Conservation (phyloP, 2,113 vertebrate genomes). For the Hippolais icterina region DNA sequence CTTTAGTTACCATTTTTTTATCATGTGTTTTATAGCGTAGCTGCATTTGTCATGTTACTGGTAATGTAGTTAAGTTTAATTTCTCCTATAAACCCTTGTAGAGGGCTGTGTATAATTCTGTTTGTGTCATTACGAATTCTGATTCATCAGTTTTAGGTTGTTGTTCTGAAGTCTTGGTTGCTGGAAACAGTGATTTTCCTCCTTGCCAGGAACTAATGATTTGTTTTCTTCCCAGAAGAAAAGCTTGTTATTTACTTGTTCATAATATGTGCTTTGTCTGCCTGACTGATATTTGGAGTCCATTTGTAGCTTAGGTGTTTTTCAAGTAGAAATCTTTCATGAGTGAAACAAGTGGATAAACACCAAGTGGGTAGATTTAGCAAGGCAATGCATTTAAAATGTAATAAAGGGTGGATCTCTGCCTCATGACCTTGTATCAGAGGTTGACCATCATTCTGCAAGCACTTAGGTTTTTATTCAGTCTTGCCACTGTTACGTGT, state of each 20-base stretch:
- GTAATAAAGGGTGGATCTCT: neutral
- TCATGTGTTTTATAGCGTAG: neutral
- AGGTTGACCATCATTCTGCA: neutral
- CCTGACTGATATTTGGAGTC: neutral
- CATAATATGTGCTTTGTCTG: neutral
- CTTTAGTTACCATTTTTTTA: slow-evolving; percentile 11
- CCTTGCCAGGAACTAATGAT: slow-evolving; percentile 28
- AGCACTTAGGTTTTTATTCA: neutral
- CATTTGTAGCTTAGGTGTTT: neutral
- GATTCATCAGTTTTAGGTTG: slow-evolving; percentile 45
- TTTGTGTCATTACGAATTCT: slow-evolving; percentile 50
- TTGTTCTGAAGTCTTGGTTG: slow-evolving; percentile 41
- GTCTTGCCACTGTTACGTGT: neutral
- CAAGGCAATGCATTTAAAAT: neutral
- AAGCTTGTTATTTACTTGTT: slow-evolving; percentile 28
- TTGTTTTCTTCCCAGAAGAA: slow-evolving; percentile 57
- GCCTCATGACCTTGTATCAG: neutral
- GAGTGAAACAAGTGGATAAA: neutral
- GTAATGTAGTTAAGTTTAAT: slow-evolving; percentile 41
- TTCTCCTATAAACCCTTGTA: slow-evolving; percentile 22
- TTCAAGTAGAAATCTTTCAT: neutral
- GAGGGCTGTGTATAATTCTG: slow-evolving; percentile 23
- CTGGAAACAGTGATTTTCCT: slow-evolving; percentile 45
- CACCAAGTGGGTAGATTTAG: neutral
- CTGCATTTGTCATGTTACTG: slow-evolving; percentile 41